Percentiles rank a stretch among this genome's conserved stretches.
Conservation (phyloP, 2,113 vertebrate species). For the Varanus salvator region DNA sequence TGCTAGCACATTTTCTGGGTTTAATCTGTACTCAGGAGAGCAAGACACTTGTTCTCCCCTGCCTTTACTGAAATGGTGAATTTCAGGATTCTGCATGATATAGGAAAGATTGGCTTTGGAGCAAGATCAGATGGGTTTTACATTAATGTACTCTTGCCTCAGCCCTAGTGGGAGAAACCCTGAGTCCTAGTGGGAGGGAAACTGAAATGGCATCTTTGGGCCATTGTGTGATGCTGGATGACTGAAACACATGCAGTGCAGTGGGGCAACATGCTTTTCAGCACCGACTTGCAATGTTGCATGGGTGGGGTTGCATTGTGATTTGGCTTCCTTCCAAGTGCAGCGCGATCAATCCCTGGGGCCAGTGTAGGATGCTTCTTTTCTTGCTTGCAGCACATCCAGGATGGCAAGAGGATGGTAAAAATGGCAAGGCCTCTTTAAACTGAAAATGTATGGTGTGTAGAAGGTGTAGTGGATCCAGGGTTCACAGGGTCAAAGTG, state of each 20-base stretch:
- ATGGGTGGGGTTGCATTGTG: neutral
- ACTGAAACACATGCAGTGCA: too few relatives aligned
- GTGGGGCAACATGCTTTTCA: neutral
- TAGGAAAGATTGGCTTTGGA: neutral
- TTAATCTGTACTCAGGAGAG: neutral
- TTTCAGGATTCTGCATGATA: neutral
- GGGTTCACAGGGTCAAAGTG: too few relatives aligned
- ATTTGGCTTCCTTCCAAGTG: neutral
- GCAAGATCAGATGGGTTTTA: neutral
- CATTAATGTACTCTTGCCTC: neutral
- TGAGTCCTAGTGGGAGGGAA: neutral
- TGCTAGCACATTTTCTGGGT: neutral
- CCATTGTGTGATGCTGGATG: neutral
- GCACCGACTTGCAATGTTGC: neutral
- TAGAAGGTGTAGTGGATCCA: too few relatives aligned
- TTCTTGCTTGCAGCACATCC: too few relatives aligned
- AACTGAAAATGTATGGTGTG: neutral
- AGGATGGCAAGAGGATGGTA: too few relatives aligned
- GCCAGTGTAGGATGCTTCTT: too few relatives aligned
- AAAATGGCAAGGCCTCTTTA: neutral
- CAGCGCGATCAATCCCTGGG: neutral
- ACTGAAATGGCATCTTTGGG: neutral
- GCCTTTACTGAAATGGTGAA: neutral
- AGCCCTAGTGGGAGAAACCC: neutral
- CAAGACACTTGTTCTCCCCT: neutral